phyloP scores from a whole-genome alignment of 2,113 vertebrate genomes.

The Callaeas wilsoni region DNA sequence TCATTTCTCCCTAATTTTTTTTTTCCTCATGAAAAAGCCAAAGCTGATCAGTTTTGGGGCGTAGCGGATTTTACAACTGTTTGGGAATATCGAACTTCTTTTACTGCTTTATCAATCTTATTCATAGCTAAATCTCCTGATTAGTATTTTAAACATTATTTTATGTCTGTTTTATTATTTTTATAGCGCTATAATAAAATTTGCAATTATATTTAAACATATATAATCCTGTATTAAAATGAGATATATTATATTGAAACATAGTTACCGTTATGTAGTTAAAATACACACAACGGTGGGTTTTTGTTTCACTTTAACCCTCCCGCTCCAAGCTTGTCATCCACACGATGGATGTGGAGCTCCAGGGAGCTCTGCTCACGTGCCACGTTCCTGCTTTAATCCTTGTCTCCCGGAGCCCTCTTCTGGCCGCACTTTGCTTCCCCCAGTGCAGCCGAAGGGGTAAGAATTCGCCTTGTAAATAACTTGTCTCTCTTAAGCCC shows the following conservation, averaged over 20 bases:
- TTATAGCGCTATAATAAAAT: neutral
- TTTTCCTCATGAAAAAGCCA: neutral
- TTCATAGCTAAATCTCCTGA: neutral
- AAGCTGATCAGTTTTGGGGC: neutral
- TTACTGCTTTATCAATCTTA: neutral
- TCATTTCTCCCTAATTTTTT: neutral
- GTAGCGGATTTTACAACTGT: neutral
- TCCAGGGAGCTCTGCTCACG: fast-evolving
- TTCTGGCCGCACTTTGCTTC: neutral
- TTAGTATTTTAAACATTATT: neutral
- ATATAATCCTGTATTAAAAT: neutral
- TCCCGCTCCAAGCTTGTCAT: fast-evolving
- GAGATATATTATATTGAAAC: neutral
- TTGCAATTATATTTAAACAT: neutral
- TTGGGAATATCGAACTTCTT: neutral
- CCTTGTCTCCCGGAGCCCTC: neutral
- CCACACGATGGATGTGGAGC: too few relatives aligned
- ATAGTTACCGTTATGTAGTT: neutral
- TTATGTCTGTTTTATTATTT: neutral
- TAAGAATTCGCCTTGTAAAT: neutral
- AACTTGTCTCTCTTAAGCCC: too few relatives aligned
- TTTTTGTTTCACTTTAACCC: neutral
- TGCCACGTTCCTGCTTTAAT: neutral
- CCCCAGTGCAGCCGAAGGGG: fast-evolving
- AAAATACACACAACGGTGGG: neutral